Conservation (phyloP, 2,113 vertebrate genomes). For the Planiliza haematocheilus region DNA sequence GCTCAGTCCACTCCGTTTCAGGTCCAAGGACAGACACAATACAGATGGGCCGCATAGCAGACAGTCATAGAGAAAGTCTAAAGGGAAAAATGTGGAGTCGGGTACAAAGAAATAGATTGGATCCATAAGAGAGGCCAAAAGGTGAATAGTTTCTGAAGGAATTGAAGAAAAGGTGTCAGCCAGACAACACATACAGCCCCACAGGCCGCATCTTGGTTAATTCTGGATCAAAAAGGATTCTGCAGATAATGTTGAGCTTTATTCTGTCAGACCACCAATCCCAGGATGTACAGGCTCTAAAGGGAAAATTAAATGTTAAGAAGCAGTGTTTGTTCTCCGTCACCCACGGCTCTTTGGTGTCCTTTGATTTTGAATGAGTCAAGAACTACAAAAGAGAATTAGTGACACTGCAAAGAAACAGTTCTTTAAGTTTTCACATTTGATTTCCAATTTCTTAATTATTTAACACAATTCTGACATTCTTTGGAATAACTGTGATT, state of each 20-base stretch:
- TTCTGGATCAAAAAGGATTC: not conserved
- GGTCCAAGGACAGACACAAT: constrained; percentile 54
- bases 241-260: not conserved
- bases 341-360: constrained; percentile 1
- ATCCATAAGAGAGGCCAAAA: constrained; percentile 17
- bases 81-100: constrained; percentile 3
- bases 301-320: constrained; percentile 7
- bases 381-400: too few relatives aligned
- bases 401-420: too few relatives aligned
- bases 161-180: not conserved
- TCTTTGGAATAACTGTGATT: too few relatives aligned
- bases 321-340: not conserved
- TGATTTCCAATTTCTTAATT: too few relatives aligned
- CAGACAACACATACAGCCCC: not conserved
- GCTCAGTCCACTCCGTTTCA: constrained; percentile 20
- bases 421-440: too few relatives aligned
- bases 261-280: not conserved
- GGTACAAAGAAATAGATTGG: constrained; percentile 14
- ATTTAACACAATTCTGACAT: too few relatives aligned
- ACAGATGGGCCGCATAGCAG: constrained; percentile 25
- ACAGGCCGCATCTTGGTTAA: not conserved
- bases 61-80: not conserved
- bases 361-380: constrained; percentile 10
- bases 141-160: constrained; percentile 6
- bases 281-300: not conserved